A percentile compares a stretch with the other conserved stretches of the same genome.
Conservation (phyloP, 2,113 vertebrate genomes). For the Phrynosoma platyrhinos region DNA sequence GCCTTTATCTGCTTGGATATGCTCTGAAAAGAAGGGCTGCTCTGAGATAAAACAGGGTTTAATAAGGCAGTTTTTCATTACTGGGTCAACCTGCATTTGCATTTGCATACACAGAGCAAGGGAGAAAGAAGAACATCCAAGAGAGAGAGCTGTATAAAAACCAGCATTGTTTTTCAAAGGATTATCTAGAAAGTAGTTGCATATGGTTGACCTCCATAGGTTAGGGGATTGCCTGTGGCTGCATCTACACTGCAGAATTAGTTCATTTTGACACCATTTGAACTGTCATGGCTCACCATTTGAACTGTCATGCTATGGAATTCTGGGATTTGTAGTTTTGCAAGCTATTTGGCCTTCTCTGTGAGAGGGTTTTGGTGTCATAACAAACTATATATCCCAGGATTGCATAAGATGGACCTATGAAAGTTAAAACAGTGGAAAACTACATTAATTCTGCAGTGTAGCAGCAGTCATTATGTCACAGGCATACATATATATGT, state of each 20-base stretch:
- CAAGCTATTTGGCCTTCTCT: no score
- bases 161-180: conserved; percentile 55
- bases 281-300: no score
- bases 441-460: no score
- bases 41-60: conserved; percentile 80
- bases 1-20: conserved; percentile 81
- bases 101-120: conserved; percentile 51
- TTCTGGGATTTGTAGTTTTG: no score
- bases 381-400: no score
- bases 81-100: conserved; percentile 72
- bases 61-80: conserved; percentile 83
- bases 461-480: conserved; percentile 30
- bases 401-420: no score
- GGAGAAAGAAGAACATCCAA: no score
- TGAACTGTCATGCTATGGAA: no score
- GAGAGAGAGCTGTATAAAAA: conserved; percentile 40
- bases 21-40: conserved; percentile 75
- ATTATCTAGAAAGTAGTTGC: conserved; percentile 70
- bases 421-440: no score
- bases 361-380: no score
- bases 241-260: no score
- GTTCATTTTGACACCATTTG: no score
- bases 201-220: conserved; percentile 67
- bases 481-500: background rate
- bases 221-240: conserved; percentile 58